phyloP scores from a whole-genome alignment of 2,113 vertebrate species.

The Pituophis catenifer region DNA sequence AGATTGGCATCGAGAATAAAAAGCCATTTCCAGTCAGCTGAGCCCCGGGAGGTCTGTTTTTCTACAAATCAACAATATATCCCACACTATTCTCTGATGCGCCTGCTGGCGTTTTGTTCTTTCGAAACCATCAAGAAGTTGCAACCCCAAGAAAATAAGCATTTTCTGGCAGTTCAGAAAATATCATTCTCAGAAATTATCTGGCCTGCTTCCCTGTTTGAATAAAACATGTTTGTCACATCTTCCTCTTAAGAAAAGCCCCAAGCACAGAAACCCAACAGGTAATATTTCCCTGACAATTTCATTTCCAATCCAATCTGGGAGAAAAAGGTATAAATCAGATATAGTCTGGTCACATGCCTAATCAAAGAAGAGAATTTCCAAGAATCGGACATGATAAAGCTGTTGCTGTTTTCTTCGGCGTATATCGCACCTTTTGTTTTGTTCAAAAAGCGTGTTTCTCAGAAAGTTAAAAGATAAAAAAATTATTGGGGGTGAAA shows the following conservation, averaged over 20 bases:
- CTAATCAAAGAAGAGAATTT: neutral
- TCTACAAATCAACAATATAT: neutral
- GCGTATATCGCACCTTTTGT: neutral
- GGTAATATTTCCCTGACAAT: neutral
- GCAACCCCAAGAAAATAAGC: neutral
- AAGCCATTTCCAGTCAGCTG: neutral
- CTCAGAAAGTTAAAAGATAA: neutral
- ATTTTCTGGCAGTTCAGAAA: fast-evolving
- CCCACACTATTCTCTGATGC: neutral
- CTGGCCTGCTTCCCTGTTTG: neutral
- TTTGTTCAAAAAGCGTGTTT: neutral
- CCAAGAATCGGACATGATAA: neutral
- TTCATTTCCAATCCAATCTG: neutral
- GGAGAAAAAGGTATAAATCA: neutral
- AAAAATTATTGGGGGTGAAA: neutral
- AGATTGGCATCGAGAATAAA: neutral
- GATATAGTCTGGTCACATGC: neutral
- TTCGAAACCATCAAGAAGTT: neutral
- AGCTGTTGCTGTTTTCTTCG: neutral
- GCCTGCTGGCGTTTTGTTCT: neutral
- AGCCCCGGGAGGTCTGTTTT: neutral
- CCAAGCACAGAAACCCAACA: neutral
- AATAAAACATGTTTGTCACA: neutral
- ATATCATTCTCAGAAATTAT: constrained; percentile 39
- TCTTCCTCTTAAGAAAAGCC: neutral